Evolutionary conservation across 2,113 vertebrate genomes (phyloP).

Genomic region (Ptilonorhynchus violaceus): DNA sequence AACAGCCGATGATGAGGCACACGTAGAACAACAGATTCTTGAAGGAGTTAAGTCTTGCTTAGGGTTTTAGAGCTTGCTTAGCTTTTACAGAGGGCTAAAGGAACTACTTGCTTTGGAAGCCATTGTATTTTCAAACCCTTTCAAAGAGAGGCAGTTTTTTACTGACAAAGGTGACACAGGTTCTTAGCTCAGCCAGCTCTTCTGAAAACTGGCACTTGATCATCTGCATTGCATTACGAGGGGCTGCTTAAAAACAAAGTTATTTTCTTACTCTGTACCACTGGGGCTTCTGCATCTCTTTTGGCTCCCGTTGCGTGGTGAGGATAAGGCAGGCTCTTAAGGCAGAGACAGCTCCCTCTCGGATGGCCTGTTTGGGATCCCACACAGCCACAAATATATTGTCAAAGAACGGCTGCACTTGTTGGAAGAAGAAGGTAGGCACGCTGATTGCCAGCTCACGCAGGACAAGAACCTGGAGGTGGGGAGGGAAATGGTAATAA

Average conservation of each 20-base stretch:
- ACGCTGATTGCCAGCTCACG: constrained; percentile 94
- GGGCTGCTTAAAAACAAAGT: background rate
- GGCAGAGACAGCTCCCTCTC: constrained; percentile 95
- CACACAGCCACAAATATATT: constrained; percentile 97
- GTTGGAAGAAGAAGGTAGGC: constrained; percentile 98
- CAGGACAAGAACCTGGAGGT: constrained; percentile 88
- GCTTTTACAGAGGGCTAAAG: background rate
- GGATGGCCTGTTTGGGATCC: constrained; percentile 97
- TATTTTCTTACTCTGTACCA: constrained; percentile 91
- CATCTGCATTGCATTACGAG: background rate
- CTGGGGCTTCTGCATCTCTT: constrained; percentile 99
- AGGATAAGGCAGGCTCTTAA: constrained; percentile 94
- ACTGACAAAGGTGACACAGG: background rate
- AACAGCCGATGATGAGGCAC: background rate
- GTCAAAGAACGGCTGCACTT: constrained; percentile 98
- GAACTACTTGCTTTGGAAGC: background rate
- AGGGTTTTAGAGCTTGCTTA: no score
- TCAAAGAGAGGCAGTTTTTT: background rate
- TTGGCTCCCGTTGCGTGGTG: constrained; percentile 95
- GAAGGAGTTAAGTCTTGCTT: background rate
- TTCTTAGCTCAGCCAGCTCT: background rate
- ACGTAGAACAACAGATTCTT: background rate
- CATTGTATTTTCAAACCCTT: background rate
- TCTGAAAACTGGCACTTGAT: background rate
- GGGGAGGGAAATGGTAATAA: background rate